Percentiles rank a stretch among this genome's conserved stretches.
Evolutionary conservation across 1,140 invertebrate species (phyloP).

Genomic region (Aphelinus atriplicis): DNA sequence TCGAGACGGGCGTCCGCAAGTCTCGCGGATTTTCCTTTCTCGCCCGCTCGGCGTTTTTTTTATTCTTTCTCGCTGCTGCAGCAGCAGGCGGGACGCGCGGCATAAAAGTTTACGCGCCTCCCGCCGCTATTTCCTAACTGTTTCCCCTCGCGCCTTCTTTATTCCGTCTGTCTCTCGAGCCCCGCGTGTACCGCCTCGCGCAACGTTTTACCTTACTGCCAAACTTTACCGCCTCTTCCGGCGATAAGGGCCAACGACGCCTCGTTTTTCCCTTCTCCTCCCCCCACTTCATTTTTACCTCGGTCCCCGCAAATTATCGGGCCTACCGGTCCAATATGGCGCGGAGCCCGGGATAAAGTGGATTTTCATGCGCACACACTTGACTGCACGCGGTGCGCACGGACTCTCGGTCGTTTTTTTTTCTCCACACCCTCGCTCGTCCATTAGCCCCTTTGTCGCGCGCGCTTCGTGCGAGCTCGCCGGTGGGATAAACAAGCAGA

Average conservation of each 20-base stretch:
- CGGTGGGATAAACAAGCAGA: neutral
- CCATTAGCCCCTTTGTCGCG: no score
- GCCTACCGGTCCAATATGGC: constrained; percentile 3
- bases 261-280: constrained; percentile 5
- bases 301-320: neutral
- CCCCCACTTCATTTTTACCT: neutral
- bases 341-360: neutral
- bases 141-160: neutral
- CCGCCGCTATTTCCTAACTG: neutral
- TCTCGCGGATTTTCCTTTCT: neutral
- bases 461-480: no score
- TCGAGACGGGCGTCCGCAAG: neutral
- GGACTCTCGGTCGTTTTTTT: neutral
- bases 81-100: no score
- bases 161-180: neutral
- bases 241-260: neutral
- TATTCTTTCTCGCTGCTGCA: no score
- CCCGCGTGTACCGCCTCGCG: neutral
- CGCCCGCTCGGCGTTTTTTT: neutral
- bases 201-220: constrained; percentile 21
- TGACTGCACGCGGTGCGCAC: no score
- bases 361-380: constrained; percentile 1
- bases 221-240: constrained; percentile 21
- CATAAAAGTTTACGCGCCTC: neutral
- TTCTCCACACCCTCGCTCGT: no score